Evolutionary conservation across 1,140 invertebrate genomes (phyloP).

Genomic region (Drosophila bifasciata): DNA sequence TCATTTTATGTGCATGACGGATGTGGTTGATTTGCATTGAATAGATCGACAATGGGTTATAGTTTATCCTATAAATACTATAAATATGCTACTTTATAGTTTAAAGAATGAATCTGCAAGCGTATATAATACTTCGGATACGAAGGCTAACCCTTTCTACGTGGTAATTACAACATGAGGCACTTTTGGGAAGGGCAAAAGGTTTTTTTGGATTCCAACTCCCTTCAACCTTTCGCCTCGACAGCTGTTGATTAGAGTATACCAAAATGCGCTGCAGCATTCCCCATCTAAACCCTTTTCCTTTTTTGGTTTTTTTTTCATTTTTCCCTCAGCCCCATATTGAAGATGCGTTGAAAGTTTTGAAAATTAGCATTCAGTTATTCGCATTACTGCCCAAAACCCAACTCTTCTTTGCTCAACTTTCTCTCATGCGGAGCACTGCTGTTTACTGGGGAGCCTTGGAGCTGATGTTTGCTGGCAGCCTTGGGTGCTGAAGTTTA

Average conservation of each 20-base stretch:
- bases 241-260: slow-evolving; percentile 19
- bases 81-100: too few species aligned
- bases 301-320: neutral
- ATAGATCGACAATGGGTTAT: too few species aligned
- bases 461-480: neutral
- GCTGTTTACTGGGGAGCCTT: slow-evolving; percentile 2
- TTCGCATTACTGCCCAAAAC: neutral
- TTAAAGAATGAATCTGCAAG: too few species aligned
- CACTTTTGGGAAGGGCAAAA: too few species aligned
- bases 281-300: neutral
- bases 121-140: too few species aligned
- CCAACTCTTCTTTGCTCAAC: neutral
- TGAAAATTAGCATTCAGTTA: slow-evolving; percentile 58
- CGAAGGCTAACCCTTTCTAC: too few species aligned
- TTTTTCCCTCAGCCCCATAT: slow-evolving; percentile 22
- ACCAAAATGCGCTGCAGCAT: neutral
- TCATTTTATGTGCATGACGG: too few species aligned
- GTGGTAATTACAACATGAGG: too few species aligned
- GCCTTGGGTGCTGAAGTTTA: neutral
- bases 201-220: too few species aligned
- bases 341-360: slow-evolving; percentile 60
- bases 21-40: too few species aligned
- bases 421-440: slow-evolving; percentile 13
- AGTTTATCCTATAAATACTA: too few species aligned
- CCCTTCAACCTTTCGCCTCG: too few species aligned